Conservation (phyloP, 2,113 vertebrate species). For the Narcine bancroftii region DNA sequence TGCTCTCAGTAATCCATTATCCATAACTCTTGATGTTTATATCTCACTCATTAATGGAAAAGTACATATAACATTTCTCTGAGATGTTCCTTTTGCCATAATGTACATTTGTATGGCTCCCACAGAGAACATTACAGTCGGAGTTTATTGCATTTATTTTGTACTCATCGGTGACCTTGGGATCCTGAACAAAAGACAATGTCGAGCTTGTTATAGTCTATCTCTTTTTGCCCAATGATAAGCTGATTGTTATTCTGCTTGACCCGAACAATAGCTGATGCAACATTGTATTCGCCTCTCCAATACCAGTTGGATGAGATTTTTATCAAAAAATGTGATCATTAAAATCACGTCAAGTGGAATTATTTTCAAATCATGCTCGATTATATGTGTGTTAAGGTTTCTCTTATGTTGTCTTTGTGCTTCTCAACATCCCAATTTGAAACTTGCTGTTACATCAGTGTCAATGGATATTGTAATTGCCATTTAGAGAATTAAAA, state of each 20-base stretch:
- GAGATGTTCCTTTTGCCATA: constrained; percentile 1
- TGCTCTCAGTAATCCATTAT: not conserved
- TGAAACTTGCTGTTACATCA: not conserved
- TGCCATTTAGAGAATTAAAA: not conserved
- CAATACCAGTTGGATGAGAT: not conserved
- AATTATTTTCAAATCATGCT: not conserved
- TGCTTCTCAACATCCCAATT: no score
- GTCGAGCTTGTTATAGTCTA: not conserved
- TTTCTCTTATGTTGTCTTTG: not conserved
- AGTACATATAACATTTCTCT: not conserved
- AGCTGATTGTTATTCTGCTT: not conserved
- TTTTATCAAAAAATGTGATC: constrained; percentile 11
- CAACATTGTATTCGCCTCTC: not conserved
- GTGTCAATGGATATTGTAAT: not conserved
- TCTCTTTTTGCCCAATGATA: not conserved
- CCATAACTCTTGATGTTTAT: constrained; percentile 30
- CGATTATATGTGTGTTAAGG: not conserved
- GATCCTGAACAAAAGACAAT: constrained; percentile 24
- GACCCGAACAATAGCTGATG: not conserved
- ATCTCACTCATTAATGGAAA: constrained; percentile 16
- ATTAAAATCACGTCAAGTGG: not conserved
- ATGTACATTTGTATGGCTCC: constrained; percentile 14
- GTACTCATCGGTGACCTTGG: not conserved
- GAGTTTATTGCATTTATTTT: not conserved
- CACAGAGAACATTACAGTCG: not conserved